Evolutionary conservation across 2,113 vertebrate genomes (phyloP).

Genomic region (Propithecus coquereli): DNA sequence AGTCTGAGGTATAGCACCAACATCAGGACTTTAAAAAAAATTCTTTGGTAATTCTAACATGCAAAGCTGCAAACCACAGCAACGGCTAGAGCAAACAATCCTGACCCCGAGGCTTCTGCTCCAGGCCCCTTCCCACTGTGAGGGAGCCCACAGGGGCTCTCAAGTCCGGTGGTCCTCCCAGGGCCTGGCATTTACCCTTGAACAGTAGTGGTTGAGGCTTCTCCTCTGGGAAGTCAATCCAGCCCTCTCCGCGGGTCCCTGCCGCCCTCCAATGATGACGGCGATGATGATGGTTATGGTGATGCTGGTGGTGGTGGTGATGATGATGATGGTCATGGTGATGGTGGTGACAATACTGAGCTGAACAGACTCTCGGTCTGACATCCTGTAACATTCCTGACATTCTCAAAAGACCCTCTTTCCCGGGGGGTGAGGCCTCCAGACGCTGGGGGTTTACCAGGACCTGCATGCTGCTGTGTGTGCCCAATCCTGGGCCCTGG

Average conservation of each 20-base stretch:
- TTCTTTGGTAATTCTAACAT: neutral
- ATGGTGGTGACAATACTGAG: rapidly evolving
- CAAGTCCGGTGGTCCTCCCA: neutral
- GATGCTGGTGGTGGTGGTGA: rapidly evolving
- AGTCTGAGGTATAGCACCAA: neutral
- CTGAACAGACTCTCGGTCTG: neutral
- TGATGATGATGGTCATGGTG: rapidly evolving
- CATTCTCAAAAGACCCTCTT: neutral
- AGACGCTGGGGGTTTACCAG: neutral
- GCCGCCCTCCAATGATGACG: neutral
- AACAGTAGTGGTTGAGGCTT: neutral
- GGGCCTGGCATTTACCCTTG: neutral
- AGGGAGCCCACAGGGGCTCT: neutral
- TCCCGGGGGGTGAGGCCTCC: neutral
- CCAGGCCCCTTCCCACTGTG: neutral
- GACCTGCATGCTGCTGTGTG: conserved; percentile 38
- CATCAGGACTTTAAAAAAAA: neutral
- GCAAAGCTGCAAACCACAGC: neutral
- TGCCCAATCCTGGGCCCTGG: neutral
- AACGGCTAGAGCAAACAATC: neutral
- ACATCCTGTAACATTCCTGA: neutral
- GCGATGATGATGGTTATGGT: neutral
- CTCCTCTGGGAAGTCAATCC: neutral
- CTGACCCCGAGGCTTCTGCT: neutral
- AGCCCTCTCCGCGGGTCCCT: neutral